A percentile compares a stretch with the other conserved stretches of the same genome.
phyloP scores from a whole-genome alignment of 2,888 invertebrate species.

The Caenorhabditis sulstoni region DNA sequence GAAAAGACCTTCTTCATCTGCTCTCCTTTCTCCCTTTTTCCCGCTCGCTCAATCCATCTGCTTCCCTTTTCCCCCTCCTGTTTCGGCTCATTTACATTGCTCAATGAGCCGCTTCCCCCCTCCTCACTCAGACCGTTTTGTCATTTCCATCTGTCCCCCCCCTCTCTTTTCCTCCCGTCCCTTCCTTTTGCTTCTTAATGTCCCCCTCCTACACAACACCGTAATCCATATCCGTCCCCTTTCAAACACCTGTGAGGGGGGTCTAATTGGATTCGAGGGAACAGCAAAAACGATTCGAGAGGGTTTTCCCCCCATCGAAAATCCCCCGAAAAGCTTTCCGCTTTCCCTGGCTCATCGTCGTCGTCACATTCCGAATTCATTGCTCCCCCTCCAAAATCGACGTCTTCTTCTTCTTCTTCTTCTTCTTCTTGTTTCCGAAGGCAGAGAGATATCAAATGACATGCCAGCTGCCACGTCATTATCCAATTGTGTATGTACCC shows the following conservation, averaged over 20 bases:
- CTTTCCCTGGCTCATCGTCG: neutral
- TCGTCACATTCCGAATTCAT: constrained; percentile 55
- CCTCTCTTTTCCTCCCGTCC: neutral
- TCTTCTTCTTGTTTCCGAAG: neutral
- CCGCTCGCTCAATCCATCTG: constrained; percentile 17
- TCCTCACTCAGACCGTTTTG: constrained; percentile 40
- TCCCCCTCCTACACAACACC: no score
- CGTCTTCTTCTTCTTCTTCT: constrained; percentile 11
- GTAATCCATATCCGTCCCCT: constrained; percentile 30
- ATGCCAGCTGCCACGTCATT: no score
- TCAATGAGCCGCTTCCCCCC: constrained; percentile 17
- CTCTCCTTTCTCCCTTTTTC: no score
- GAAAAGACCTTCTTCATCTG: no score
- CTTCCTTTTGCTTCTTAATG: no score
- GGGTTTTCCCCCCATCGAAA: no score
- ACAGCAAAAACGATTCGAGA: no score
- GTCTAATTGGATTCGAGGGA: no score
- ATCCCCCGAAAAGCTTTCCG: no score
- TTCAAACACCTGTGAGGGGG: constrained; percentile 5
- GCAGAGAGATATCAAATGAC: no score
- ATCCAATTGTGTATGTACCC: no score
- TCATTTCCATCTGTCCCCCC: constrained; percentile 47
- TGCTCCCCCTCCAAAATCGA: no score
- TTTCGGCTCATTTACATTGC: constrained; percentile 44
- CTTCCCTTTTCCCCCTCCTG: neutral